Evolutionary conservation across 2,113 vertebrate genomes (phyloP).

Genomic region (Sturnira hondurensis): DNA sequence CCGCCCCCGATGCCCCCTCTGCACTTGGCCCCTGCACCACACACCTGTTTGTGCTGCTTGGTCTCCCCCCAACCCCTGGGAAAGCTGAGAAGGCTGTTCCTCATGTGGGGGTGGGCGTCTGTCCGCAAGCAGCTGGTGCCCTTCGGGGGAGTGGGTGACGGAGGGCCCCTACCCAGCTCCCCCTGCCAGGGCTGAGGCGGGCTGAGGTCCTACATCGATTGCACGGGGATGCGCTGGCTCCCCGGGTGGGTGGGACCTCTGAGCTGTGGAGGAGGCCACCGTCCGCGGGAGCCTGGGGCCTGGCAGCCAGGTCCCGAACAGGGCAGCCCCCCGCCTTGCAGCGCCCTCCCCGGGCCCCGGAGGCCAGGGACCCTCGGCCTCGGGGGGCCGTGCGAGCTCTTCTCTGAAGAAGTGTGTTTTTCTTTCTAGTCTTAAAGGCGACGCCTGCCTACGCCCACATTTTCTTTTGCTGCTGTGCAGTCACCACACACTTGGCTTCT

Average conservation of each 20-base stretch:
- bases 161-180: accelerated
- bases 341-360: not conserved
- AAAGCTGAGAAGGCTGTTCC: not conserved
- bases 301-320: not conserved
- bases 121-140: accelerated
- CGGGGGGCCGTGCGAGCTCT: accelerated
- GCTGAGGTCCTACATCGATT: not conserved
- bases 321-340: not conserved
- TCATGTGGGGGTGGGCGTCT: accelerated
- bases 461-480: not conserved
- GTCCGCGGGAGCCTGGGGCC: not conserved
- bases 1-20: no score
- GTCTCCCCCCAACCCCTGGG: not conserved
- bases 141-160: no score
- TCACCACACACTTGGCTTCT: no score
- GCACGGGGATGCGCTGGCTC: not conserved
- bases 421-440: not conserved
- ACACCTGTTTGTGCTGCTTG: not conserved
- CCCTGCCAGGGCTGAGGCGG: not conserved
- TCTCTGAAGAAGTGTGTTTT: not conserved
- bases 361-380: not conserved
- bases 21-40: accelerated
- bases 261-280: not conserved
- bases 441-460: accelerated
- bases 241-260: accelerated